These are phyloP conservation scores for Pachycephala philippinensis DNA, from an alignment of 2,113 vertebrate species.

Conservation along the genomic window DNA sequence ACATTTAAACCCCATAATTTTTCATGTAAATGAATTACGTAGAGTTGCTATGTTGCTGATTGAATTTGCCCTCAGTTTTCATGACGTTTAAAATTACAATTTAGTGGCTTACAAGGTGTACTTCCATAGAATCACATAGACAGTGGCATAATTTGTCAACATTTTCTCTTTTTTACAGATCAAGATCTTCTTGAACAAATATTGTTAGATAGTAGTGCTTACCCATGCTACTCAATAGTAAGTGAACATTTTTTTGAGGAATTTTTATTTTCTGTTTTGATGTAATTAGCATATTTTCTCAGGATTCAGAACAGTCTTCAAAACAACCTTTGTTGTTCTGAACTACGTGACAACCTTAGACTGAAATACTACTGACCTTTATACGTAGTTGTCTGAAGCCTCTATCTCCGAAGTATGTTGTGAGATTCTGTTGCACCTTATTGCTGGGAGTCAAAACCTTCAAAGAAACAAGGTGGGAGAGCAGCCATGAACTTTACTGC, in stretches of 20 bases:
- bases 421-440: neutral
- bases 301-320: neutral
- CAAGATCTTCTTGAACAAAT: conserved; percentile 89
- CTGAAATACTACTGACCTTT: neutral
- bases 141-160: neutral
- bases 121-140: neutral
- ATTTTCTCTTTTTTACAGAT: conserved; percentile 74
- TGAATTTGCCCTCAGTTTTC: neutral
- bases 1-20: neutral
- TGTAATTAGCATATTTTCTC: neutral
- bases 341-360: neutral
- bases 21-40: neutral
- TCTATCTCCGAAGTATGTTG: neutral
- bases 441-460: neutral
- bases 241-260: conserved; percentile 56
- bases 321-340: neutral
- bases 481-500: neutral
- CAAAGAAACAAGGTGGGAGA: neutral
- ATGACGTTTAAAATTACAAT: neutral
- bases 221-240: conserved; percentile 80
- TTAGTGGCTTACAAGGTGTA: neutral
- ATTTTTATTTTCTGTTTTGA: neutral
- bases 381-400: neutral
- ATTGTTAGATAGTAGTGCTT: conserved; percentile 81
- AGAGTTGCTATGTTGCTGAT: neutral